phyloP scores from a whole-genome alignment of 1,140 invertebrate genomes.

The Anadara kagoshimensis region DNA sequence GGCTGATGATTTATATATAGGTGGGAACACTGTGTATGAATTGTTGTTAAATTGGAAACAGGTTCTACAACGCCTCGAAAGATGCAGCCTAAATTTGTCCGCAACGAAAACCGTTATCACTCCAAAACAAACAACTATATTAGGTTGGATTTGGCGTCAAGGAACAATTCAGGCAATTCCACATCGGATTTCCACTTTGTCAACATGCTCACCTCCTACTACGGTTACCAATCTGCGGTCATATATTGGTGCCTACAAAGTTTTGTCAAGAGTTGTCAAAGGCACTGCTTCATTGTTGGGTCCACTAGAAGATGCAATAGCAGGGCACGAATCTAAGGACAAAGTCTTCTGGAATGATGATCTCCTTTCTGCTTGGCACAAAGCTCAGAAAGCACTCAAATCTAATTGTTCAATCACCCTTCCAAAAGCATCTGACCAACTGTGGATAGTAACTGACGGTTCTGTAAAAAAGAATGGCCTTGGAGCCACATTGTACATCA shows the following conservation, averaged over 20 bases:
- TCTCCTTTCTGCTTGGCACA: constrained; percentile 3
- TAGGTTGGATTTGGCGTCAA: constrained; percentile 40
- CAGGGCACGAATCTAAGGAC: constrained; percentile 25
- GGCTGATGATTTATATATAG: constrained; percentile 38
- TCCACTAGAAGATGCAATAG: constrained; percentile 16
- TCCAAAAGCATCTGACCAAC: constrained; percentile 18
- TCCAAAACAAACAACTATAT: constrained; percentile 31
- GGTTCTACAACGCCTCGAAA: constrained; percentile 21
- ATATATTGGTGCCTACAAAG: constrained; percentile 46
- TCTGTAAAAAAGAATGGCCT: constrained; percentile 39
- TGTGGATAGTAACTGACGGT: constrained; percentile 53
- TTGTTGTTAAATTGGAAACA: constrained; percentile 25
- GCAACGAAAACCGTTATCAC: constrained; percentile 36
- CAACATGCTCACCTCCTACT: constrained; percentile 21
- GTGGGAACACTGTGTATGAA: constrained; percentile 25
- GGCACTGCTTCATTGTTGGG: background rate
- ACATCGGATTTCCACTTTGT: constrained; percentile 31
- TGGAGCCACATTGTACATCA: constrained; percentile 41
- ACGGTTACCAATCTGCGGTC: constrained; percentile 29
- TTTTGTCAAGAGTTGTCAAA: constrained; percentile 28
- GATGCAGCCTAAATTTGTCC: constrained; percentile 22
- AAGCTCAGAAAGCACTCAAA: constrained; percentile 8
- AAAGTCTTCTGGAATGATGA: constrained; percentile 29
- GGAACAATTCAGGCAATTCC: constrained; percentile 32
- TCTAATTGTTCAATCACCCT: constrained; percentile 1